Percentiles rank a stretch among this genome's conserved stretches.
These are phyloP conservation scores for Helicorthomorpha holstii DNA, from an alignment of 1,140 invertebrate species.

Conservation along the genomic window DNA sequence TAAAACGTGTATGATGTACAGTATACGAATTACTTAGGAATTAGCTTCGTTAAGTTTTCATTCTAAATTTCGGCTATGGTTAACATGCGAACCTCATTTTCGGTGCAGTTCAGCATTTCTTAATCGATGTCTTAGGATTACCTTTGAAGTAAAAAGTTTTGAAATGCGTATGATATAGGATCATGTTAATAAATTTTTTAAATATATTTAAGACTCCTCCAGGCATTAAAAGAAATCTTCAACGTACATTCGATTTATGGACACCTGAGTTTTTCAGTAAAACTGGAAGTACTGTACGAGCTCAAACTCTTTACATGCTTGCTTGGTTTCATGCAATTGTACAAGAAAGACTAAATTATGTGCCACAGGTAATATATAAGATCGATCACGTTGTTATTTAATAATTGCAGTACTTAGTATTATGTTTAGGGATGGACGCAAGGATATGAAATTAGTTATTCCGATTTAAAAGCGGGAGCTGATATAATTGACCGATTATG, in stretches of 20 bases:
- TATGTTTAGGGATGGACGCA: conserved; percentile 53
- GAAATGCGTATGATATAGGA: conserved; percentile 3
- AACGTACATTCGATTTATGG: conserved; percentile 39
- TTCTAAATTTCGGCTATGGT: conserved; percentile 51
- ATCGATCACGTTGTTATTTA: too few species aligned
- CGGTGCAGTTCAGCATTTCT: conserved; percentile 45
- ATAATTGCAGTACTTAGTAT: too few species aligned
- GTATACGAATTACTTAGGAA: too few species aligned
- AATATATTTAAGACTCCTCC: conserved; percentile 36
- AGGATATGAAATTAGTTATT: conserved; percentile 76
- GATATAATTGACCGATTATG: conserved; percentile 47
- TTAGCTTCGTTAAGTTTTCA: conserved; percentile 39
- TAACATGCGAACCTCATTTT: conserved; percentile 50
- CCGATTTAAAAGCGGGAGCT: conserved; percentile 59
- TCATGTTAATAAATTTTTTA: background rate
- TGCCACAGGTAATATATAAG: conserved; percentile 41
- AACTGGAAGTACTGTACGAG: conserved; percentile 29
- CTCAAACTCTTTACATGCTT: conserved; percentile 44
- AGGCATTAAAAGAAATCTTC: conserved; percentile 44
- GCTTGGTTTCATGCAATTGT: conserved; percentile 71
- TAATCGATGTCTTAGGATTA: conserved; percentile 55
- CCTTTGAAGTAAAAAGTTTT: conserved; percentile 53
- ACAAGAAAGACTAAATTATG: conserved; percentile 70
- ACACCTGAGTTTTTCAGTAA: conserved; percentile 29
- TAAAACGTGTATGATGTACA: too few species aligned